phyloP scores from a whole-genome alignment of 2,888 invertebrate genomes.

The Melitaea athalia region DNA sequence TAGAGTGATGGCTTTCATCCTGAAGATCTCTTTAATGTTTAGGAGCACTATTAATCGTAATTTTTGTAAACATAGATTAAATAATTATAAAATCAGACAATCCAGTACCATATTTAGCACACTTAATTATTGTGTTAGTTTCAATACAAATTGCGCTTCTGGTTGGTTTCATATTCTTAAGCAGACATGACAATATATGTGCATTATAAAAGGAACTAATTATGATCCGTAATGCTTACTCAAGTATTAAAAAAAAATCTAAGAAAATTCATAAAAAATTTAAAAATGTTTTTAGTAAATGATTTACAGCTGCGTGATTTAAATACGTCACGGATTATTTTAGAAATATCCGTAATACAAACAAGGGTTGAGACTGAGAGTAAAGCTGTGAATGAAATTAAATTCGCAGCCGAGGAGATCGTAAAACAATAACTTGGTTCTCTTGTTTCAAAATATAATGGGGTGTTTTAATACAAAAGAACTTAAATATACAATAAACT shows the following conservation, averaged over 20 bases:
- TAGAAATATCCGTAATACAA: slow-evolving; percentile 14
- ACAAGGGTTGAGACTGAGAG: slow-evolving; percentile 17
- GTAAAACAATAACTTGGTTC: slow-evolving; percentile 34
- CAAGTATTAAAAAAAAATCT: neutral
- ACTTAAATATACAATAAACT: slow-evolving; percentile 23
- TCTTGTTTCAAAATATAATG: slow-evolving; percentile 36
- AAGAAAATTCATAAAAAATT: neutral
- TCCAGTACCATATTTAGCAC: too few species aligned
- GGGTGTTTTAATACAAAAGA: slow-evolving; percentile 21
- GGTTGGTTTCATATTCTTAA: too few species aligned
- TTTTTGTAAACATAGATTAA: too few species aligned
- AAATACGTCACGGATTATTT: slow-evolving; percentile 4
- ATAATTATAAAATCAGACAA: too few species aligned
- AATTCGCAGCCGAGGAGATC: slow-evolving; percentile 37
- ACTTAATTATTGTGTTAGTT: too few species aligned
- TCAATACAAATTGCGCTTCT: too few species aligned
- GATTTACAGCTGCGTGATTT: neutral
- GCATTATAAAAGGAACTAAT: too few species aligned
- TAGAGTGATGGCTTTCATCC: too few species aligned
- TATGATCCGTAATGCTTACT: too few species aligned
- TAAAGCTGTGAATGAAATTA: slow-evolving; percentile 37
- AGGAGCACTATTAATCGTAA: too few species aligned
- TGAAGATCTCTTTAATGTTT: too few species aligned
- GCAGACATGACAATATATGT: too few species aligned
- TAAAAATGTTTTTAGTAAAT: neutral